Percentiles rank a stretch among this genome's conserved stretches.
Evolutionary conservation across 2,113 vertebrate species (phyloP).

Genomic region (Malurus melanocephalus): DNA sequence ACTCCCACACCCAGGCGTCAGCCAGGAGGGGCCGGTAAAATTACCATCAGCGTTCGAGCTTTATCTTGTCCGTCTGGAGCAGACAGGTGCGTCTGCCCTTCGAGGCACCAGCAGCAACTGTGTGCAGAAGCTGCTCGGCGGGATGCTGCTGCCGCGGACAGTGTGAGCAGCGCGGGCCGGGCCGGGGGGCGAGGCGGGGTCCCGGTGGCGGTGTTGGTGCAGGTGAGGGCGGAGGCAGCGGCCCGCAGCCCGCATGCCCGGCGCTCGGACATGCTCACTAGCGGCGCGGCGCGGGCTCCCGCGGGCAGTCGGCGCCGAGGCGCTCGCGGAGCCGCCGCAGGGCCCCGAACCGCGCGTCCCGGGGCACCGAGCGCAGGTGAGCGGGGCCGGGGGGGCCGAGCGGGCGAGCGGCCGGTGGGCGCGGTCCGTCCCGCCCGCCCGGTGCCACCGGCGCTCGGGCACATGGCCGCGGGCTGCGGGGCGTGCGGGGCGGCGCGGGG

Average conservation of each 20-base stretch:
- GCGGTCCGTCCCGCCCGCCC: too few species aligned
- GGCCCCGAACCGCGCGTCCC: not conserved
- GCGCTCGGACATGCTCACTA: conserved; percentile 52
- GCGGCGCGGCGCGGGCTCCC: conserved; percentile 23
- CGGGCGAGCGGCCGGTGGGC: too few species aligned
- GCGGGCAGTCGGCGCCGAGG: not conserved
- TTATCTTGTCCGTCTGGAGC: not conserved
- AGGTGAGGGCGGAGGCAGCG: conserved; percentile 26
- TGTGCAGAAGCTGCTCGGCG: accelerated
- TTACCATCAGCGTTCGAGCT: accelerated
- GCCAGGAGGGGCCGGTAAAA: not conserved
- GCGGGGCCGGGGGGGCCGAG: not conserved
- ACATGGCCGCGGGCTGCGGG: not conserved
- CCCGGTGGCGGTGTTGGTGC: not conserved
- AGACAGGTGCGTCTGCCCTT: not conserved
- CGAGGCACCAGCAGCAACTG: accelerated
- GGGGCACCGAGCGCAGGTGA: not conserved
- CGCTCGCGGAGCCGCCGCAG: not conserved
- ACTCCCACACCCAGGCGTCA: not conserved
- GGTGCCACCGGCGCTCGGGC: not conserved
- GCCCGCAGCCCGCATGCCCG: conserved; percentile 33
- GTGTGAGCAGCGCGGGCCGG: accelerated
- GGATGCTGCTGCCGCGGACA: not conserved
- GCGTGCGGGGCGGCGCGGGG: not conserved
- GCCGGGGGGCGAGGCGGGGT: not conserved